These are phyloP conservation scores for Dendrolimus houi DNA, from an alignment of 2,888 invertebrate species.

Conservation along the genomic window DNA sequence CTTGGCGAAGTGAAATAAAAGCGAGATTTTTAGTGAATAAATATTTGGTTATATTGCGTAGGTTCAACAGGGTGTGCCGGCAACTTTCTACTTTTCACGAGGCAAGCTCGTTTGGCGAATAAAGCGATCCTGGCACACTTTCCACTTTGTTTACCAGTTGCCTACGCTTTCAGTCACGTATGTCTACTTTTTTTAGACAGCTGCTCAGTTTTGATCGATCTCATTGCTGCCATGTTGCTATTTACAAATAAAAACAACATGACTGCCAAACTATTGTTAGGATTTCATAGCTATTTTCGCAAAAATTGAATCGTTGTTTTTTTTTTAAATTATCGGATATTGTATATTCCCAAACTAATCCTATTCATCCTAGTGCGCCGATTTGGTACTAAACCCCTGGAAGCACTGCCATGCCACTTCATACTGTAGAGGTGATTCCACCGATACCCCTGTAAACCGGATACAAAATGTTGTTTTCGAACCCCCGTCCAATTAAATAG, in stretches of 20 bases:
- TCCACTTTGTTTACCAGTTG: not conserved
- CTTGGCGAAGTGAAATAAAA: not conserved
- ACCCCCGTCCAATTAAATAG: too few species aligned
- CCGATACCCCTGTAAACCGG: too few species aligned
- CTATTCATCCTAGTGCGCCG: too few species aligned
- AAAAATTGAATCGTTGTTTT: too few species aligned
- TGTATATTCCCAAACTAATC: too few species aligned
- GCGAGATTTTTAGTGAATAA: not conserved
- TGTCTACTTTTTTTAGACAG: not conserved
- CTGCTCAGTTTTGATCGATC: not conserved
- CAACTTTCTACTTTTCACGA: not conserved
- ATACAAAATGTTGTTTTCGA: too few species aligned
- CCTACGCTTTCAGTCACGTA: not conserved
- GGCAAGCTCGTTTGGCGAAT: not conserved
- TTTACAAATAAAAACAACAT: not conserved
- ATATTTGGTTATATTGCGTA: not conserved
- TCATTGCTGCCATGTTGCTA: not conserved
- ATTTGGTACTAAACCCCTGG: too few species aligned
- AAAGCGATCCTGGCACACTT: not conserved
- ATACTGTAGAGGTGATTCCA: too few species aligned
- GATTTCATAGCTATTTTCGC: too few species aligned
- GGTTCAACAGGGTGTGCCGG: not conserved
- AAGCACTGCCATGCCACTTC: too few species aligned
- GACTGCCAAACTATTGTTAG: not conserved
- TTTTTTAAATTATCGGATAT: too few species aligned